Base-by-base conservation (phyloP, 2,888 invertebrate species). In the Thymelicus acteon region DNA sequence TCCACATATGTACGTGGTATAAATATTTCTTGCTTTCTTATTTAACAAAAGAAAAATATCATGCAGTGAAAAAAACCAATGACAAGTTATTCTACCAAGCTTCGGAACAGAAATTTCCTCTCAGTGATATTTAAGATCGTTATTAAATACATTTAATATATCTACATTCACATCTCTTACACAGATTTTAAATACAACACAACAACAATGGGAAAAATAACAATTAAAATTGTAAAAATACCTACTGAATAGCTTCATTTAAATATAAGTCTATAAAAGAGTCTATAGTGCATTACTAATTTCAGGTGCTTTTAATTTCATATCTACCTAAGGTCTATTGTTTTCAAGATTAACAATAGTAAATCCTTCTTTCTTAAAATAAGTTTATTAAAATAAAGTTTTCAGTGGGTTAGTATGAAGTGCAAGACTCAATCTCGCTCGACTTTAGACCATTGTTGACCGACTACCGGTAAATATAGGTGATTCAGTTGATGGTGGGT, bases 21-120 rank as follows among this genome's bases (percentile, higher is more conserved):
- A 71, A 67, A 81, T 84, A 89, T 89, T 88, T 76, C 91, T 92
- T 93, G 93, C 93, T 93, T 93, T 91, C 93, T 87, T 86, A 90
- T 80, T 72, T 72, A 69, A 73, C 73, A 77, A 79, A 77, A 75
- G 71, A 80, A 76, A 75, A 54, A 19, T 19, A 54, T 54, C 10
- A 77, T 67, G 76, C 49, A 70, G 12, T 60, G 52, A 52, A 73
- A 77, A 75, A 72, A 74, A 76, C 76, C 76, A 79, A 78, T 63
- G 75, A 80, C 80, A 82, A 82, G 85, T 84, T 85, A 91, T 88
- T 92, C 89, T 91, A 93, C 90, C 91, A 77, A 79, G 73, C 79
- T 78, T 77, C 78, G 89, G 91, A 93, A 93, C 93, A 93, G 93
- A 93, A 93, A 93, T 93, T 93, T 93, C 92, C 93, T 92, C 93